Conservation (phyloP, 2,888 invertebrate species). For the Netelia virgata region DNA sequence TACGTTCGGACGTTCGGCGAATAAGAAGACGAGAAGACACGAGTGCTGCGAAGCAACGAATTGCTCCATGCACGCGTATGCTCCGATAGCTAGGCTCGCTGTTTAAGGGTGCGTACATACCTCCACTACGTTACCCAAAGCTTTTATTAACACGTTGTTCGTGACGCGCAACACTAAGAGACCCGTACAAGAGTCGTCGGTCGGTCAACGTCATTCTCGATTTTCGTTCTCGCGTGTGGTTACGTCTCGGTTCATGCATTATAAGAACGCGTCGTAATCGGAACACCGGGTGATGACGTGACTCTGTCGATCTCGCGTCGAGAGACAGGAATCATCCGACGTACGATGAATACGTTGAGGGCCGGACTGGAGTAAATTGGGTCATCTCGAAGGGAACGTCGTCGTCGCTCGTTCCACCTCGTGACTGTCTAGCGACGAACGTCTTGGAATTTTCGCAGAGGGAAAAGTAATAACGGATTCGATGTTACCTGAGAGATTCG, state of each 20-base stretch:
- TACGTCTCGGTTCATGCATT: constrained; percentile 8
- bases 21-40: background rate
- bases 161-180: constrained; percentile 45
- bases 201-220: constrained; percentile 55
- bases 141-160: constrained; percentile 34
- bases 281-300: constrained; percentile 50
- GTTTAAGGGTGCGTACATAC: constrained; percentile 12
- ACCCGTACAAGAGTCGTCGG: constrained; percentile 33
- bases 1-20: constrained; percentile 29
- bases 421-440: background rate
- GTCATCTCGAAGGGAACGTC: too few species aligned
- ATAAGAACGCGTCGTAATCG: constrained; percentile 17
- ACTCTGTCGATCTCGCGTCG: constrained; percentile 43
- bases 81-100: constrained; percentile 8
- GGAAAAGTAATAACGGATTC: constrained; percentile 5
- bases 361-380: constrained; percentile 1
- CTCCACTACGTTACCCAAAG: background rate
- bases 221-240: background rate
- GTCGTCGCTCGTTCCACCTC: background rate
- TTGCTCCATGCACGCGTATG: constrained; percentile 21
- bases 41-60: constrained; percentile 28
- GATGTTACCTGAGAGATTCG: constrained; percentile 50
- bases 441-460: constrained; percentile 11
- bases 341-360: constrained; percentile 1
- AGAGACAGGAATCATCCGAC: constrained; percentile 19